Base-by-base conservation (phyloP, 2,888 invertebrate genomes). In the Pimpla rufipes region DNA sequence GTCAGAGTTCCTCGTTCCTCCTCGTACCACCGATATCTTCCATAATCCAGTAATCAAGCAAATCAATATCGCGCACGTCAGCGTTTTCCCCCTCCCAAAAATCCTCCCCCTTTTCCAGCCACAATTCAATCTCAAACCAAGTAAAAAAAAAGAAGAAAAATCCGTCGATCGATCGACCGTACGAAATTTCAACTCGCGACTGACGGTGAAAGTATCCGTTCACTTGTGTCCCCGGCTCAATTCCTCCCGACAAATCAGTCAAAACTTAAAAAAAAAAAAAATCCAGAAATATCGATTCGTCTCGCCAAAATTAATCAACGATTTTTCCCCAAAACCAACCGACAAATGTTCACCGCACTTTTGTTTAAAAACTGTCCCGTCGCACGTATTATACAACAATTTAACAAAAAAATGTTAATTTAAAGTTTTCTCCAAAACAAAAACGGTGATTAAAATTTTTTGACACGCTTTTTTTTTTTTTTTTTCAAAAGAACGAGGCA, bases 1-100 rank as follows among this genome's bases (percentile, higher is more conserved):
- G 83, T 84, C 83, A 84, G 62, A 78, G 78, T 74, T 75, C 68
- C 64, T 64, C 74, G 57, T 10, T n/a, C 50, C 42, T 74, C 42
- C 67, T 74, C 64, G 62, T 42, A 68, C 29, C 77, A 23, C 73
- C 62, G 79, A 71, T 68, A 76, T 45, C 79, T 73, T 83, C 83
- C 83, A 83, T 83, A 79, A 76, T 79, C 83, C 74, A 79, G 55
- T 73, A 29, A 23, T 42, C 40, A 11, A 37, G 42, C 29, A 29
- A 35, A 73, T 40, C 45, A 57, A 64, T n/a, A 8, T 21, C 13
- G n/a, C n/a, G 40, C 57, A 57, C 55, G 16, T 42, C 23, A 29
- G 23, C 5, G 2, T 18, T 18, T 70, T 45, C 42, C 18, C 7
- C 21, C 23, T n/a, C 10, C 23, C n/a, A 45, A 18, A 59, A 73